These are phyloP conservation scores for Rallus crepitans DNA, from an alignment of 2,797 vertebrate species.

Conservation along the genomic window DNA sequence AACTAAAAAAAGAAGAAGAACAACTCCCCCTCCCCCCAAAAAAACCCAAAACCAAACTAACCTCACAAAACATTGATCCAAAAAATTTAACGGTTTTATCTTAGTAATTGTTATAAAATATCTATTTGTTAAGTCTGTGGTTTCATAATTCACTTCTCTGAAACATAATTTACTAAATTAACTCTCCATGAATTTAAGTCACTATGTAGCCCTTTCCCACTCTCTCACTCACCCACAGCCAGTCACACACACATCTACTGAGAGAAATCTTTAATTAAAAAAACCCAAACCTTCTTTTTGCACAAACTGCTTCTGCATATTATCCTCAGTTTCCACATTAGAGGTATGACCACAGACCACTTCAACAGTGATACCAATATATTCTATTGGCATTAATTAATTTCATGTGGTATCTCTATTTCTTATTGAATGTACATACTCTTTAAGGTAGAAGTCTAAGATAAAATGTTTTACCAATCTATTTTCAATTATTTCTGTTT, in stretches of 20 bases:
- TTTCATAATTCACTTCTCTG: neutral
- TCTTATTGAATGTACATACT: neutral
- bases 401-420: neutral
- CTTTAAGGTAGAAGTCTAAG: neutral
- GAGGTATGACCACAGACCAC: neutral
- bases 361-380: neutral
- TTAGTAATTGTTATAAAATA: neutral
- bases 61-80: too few relatives aligned
- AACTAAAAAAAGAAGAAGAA: neutral
- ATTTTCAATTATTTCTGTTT: neutral
- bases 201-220: neutral
- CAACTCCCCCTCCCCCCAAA: neutral
- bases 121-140: neutral
- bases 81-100: neutral
- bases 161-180: neutral
- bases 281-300: rapidly evolving
- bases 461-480: neutral
- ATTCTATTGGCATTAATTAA: neutral
- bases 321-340: neutral
- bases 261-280: neutral
- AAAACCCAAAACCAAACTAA: too few relatives aligned
- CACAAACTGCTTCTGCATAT: neutral
- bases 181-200: neutral
- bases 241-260: neutral
- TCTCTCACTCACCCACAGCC: neutral